A percentile compares a stretch with the other conserved stretches of the same genome.
These are phyloP conservation scores for Ooceraea biroi DNA, from an alignment of 1,140 invertebrate species.

Conservation along the genomic window DNA sequence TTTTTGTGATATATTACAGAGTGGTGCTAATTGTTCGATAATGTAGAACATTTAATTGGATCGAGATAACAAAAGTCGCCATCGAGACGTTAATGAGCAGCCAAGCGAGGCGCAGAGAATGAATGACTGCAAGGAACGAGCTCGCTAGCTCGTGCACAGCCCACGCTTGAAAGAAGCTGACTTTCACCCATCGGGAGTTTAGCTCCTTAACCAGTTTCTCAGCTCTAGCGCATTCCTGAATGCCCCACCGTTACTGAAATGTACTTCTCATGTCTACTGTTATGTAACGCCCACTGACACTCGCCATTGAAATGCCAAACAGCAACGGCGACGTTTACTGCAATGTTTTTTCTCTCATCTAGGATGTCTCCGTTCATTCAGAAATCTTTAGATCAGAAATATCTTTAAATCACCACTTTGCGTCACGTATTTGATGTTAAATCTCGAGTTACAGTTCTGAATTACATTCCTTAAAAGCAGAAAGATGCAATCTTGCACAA, in stretches of 20 bases:
- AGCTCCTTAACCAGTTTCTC: constrained; percentile 39
- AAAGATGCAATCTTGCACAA: background rate
- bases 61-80: constrained; percentile 6
- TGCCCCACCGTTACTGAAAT: constrained; percentile 28
- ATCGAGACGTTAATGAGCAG: constrained; percentile 40
- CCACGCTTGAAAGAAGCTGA: constrained; percentile 57
- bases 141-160: constrained; percentile 9
- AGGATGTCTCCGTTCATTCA: too few relatives aligned
- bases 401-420: background rate
- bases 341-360: background rate
- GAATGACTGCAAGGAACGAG: constrained; percentile 46
- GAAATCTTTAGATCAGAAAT: background rate
- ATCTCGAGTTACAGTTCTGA: background rate
- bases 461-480: background rate
- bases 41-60: background rate
- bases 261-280: constrained; percentile 13
- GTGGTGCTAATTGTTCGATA: constrained; percentile 23
- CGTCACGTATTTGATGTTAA: background rate
- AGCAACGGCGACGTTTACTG: background rate
- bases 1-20: constrained; percentile 9
- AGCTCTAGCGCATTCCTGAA: constrained; percentile 41
- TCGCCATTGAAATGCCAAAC: constrained; percentile 60
- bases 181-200: constrained; percentile 53
- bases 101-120: constrained; percentile 16
- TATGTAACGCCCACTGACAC: constrained; percentile 48